Percentiles rank a stretch among this genome's conserved stretches.
These are phyloP conservation scores for Phyllotreta cruciferae DNA, from an alignment of 2,888 invertebrate species.

Conservation along the genomic window DNA sequence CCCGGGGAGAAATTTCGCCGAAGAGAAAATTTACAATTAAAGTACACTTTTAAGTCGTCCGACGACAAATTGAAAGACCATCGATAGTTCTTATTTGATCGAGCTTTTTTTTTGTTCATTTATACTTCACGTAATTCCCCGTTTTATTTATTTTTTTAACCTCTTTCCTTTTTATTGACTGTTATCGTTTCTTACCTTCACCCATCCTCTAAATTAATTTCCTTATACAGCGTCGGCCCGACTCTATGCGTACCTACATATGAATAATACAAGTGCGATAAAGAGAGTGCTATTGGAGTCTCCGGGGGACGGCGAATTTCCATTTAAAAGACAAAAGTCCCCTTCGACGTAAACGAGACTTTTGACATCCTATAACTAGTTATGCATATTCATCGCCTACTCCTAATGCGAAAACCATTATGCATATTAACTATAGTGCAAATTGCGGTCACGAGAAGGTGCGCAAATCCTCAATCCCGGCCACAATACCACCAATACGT, in stretches of 20 bases:
- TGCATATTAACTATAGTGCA: constrained; percentile 17
- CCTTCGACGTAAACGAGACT: constrained; percentile 19
- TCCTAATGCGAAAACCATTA: constrained; percentile 30
- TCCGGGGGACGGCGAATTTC: constrained; percentile 5
- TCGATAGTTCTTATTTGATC: constrained; percentile 12
- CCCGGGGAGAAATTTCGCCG: constrained; percentile 14
- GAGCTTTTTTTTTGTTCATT: not conserved
- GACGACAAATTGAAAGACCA: constrained; percentile 14
- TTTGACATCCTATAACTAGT: constrained; percentile 36
- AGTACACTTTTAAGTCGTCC: constrained; percentile 13
- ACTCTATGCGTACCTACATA: too few relatives aligned
- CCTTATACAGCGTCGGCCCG: too few relatives aligned
- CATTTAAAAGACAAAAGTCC: constrained; percentile 23
- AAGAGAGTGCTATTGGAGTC: too few relatives aligned
- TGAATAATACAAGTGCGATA: too few relatives aligned
- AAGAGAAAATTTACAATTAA: constrained; percentile 24
- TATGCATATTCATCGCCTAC: constrained; percentile 36
- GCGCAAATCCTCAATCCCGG: too few relatives aligned
- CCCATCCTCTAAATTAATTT: too few relatives aligned
- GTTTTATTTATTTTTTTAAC: too few relatives aligned
- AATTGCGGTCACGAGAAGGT: not conserved
- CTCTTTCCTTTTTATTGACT: too few relatives aligned
- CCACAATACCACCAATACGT: too few relatives aligned
- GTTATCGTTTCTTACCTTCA: too few relatives aligned
- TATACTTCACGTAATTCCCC: not conserved